phyloP scores from a whole-genome alignment of 2,113 vertebrate species.

The Notarius lentiginosus region DNA sequence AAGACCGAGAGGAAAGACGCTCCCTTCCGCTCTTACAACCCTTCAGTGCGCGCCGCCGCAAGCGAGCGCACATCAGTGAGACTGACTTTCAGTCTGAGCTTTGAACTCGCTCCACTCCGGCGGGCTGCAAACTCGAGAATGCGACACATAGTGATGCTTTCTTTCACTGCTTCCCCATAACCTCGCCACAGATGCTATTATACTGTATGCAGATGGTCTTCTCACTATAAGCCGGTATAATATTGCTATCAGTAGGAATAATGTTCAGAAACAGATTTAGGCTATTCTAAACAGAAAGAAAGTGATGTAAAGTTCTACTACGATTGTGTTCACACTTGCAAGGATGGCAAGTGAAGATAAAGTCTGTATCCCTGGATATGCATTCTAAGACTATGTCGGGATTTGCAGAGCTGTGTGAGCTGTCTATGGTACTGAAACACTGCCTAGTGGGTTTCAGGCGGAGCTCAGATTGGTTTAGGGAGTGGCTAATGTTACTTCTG shows the following conservation, averaged over 20 bases:
- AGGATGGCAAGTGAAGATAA: neutral
- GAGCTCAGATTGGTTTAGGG: neutral
- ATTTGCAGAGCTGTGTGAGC: neutral
- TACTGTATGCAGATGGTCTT: neutral
- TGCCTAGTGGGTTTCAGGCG: neutral
- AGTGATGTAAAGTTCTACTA: neutral
- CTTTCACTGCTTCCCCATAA: neutral
- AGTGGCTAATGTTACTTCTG: neutral
- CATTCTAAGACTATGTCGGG: neutral
- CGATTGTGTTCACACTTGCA: neutral
- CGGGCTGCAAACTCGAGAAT: constrained; percentile 16
- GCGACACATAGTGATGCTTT: constrained; percentile 25
- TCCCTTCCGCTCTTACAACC: constrained; percentile 27
- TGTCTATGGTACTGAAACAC: constrained; percentile 59
- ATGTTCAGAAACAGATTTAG: neutral
- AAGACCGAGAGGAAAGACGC: constrained; percentile 45
- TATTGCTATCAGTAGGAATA: neutral
- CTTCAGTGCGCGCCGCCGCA: constrained; percentile 35
- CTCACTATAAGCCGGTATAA: neutral
- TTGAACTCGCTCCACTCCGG: constrained; percentile 34
- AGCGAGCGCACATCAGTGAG: constrained; percentile 33
- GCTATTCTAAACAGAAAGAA: neutral
- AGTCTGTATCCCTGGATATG: neutral
- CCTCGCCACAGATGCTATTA: neutral
- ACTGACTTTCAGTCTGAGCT: constrained; percentile 18